Evolutionary conservation across 2,113 vertebrate species (phyloP).

Genomic region (Grallaria varia): DNA sequence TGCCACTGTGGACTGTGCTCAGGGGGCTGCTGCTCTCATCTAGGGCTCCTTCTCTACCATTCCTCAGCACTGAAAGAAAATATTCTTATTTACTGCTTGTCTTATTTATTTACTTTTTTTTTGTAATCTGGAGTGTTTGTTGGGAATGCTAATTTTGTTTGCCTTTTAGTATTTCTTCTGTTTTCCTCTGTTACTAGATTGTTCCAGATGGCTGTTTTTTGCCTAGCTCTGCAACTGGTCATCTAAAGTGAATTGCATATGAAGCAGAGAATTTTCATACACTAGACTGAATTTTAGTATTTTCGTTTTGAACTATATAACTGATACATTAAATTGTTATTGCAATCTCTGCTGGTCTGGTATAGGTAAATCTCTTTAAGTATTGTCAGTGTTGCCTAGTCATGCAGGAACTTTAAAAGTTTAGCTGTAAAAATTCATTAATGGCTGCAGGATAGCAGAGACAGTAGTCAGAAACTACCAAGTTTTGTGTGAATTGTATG

Average conservation of each 20-base stretch:
- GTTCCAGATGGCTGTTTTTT: conserved; percentile 28
- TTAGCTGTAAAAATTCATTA: conserved; percentile 10
- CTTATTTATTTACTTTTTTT: too few relatives aligned
- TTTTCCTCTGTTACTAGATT: conserved; percentile 41
- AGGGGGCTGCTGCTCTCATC: neutral
- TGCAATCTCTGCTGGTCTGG: conserved; percentile 1
- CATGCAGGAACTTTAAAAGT: neutral
- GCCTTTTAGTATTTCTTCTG: conserved; percentile 47
- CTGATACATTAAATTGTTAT: conserved; percentile 11
- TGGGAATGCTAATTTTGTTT: conserved; percentile 31
- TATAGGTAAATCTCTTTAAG: conserved; percentile 36
- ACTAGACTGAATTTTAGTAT: conserved; percentile 5
- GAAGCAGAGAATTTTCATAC: conserved; percentile 39
- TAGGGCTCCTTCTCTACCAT: too few relatives aligned
- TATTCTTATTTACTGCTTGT: conserved; percentile 3
- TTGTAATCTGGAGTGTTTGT: conserved; percentile 13
- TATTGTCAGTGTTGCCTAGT: neutral
- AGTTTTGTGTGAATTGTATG: conserved; percentile 14
- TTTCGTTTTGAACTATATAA: conserved; percentile 30
- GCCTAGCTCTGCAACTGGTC: conserved; percentile 35
- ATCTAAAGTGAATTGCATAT: conserved; percentile 38
- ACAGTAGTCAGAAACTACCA: neutral
- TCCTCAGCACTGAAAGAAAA: neutral
- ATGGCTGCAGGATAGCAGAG: neutral
- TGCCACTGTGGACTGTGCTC: neutral